Percentiles rank a stretch among this genome's conserved stretches.
Evolutionary conservation across 53 echinoderm and acorn worm species (phyloP).

Genomic region (Pentamera pediparva): DNA sequence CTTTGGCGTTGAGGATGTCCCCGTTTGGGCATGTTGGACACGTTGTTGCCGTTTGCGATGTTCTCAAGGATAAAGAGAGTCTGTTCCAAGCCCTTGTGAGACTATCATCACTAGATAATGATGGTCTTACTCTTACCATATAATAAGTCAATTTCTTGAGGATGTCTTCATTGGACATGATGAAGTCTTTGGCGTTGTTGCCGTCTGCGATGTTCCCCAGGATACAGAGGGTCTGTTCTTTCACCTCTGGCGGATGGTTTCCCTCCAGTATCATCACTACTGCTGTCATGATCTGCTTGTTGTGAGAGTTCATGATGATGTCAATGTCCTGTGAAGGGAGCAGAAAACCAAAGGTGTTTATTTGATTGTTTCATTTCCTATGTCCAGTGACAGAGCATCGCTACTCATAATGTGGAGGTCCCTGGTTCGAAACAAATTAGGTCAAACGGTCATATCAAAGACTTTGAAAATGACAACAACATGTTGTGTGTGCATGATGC

Average conservation of each 20-base stretch:
- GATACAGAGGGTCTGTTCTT: constrained; percentile 98
- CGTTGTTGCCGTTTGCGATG: constrained; percentile 83
- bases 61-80: constrained; percentile 94
- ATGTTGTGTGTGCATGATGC: no score
- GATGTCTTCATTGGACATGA: constrained; percentile 98
- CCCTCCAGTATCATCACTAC: constrained; percentile 98
- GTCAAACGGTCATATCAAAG: no score
- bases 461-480: no score
- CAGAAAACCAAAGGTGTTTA: not conserved
- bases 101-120: no score
- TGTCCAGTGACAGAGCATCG: no score
- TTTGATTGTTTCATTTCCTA: no score
- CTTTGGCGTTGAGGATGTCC: no score
- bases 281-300: constrained; percentile 90
- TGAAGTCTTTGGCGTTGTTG: constrained; percentile 82
- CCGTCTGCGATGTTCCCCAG: constrained; percentile 96
- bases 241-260: constrained; percentile 91
- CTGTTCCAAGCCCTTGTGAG: no score
- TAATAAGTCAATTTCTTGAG: constrained; percentile 96
- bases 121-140: constrained; percentile 67
- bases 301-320: constrained; percentile 84
- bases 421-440: no score
- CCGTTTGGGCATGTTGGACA: no score
- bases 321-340: constrained; percentile 79
- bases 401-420: no score